Evolutionary conservation across 2,113 vertebrate genomes (phyloP), one percentile per base, ranked within the genome.

Genomic region (Neolamprologus caudopunctatus): DNA sequence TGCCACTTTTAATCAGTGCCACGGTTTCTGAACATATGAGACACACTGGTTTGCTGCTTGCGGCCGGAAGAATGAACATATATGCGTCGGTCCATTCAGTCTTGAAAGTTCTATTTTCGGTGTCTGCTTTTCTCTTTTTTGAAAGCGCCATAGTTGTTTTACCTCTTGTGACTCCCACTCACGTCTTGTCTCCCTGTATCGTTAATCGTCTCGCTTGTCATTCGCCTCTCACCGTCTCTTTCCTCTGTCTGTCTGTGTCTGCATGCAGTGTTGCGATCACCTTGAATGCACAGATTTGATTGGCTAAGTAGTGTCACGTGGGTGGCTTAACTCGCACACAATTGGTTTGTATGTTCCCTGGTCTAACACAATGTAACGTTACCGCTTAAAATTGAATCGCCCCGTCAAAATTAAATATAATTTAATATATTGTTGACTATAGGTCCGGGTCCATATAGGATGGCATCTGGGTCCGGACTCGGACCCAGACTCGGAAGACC

Each of bases 21-120:
- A 42, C 3, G 2, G 40, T 42, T 42, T 42, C 40, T 42, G 3
- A 42, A 42, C 5, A 42, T 42, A 45, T 45, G 42, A 45, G 13
- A 45, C 42, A 45, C 42, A 45, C 42, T 45, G 42, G 42, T 45
- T 45, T 45, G 42, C 42, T 45, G 13, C 42, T 45, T 45, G 6
- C 13, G 13, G 13, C 13, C 1, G 13, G 42, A 45, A 16, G 13
- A 45, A 45, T 45, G 42, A 45, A 7, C 42, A 45, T 42, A 45
- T 45, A 0, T 45, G 6, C 2, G 6, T 45, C 42, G 1, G 42
- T 47, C 45, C 14, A 47, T 4, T 47, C 45, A 47, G 45, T 47
- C 45, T 47, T 47, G 45, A 47, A 47, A 16, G 14, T 47, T 47
- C 6, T 47, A 47, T 47, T 47, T 47, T 47, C 3, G 4, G 45